Base-by-base conservation (phyloP, 2,888 invertebrate genomes). In the Chrysina gloriosa region DNA sequence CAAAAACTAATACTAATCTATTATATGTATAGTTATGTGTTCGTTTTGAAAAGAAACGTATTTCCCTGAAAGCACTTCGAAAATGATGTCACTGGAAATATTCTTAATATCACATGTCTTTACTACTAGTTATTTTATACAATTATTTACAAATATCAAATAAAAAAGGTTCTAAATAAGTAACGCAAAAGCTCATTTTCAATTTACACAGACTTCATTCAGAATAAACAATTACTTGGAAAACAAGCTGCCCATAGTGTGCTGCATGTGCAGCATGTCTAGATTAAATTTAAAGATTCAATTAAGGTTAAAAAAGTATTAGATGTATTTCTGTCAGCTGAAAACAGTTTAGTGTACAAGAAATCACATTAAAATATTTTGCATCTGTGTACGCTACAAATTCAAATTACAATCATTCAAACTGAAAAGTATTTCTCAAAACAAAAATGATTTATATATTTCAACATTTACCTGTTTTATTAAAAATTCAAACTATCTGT, bases 1-100 rank as follows among this genome's bases (percentile, higher is more conserved):
- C 14, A 36, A 36, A 31, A 11, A 36, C 9, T 65, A 34, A 52
- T 11, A 27, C 21, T 36, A 36, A 64, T 31, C 34, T 48, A 52
- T 14, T 21, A 11, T 39, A 23, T 6, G 16, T 47, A 19, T 29
- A 39, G n/a, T 39, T 48, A 42, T 48, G 47, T 21, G 29, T 48
- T 25, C 29, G 27, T 34, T 66, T 47, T 25, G 56, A 61, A 61
- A 58, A 27, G 36, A 66, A 66, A 56, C 25, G 42, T 23, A 66
- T 58, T 58, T 66, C 58, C 48, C 58, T 66, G 66, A 58, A 66
- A 19, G 47, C 47, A 47, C 21, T 65, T 72, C 69, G 69, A 70
- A 70, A 69, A 69, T 67, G 50, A 69, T 70, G 68, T 72, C 70
- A 70, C 69, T 72, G 71, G 74, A 73, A 74, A 74, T 74, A 74